Evolutionary conservation across 2,888 invertebrate genomes (phyloP), one percentile per base, ranked within the genome.

Genomic region (Phorcus lineatus): DNA sequence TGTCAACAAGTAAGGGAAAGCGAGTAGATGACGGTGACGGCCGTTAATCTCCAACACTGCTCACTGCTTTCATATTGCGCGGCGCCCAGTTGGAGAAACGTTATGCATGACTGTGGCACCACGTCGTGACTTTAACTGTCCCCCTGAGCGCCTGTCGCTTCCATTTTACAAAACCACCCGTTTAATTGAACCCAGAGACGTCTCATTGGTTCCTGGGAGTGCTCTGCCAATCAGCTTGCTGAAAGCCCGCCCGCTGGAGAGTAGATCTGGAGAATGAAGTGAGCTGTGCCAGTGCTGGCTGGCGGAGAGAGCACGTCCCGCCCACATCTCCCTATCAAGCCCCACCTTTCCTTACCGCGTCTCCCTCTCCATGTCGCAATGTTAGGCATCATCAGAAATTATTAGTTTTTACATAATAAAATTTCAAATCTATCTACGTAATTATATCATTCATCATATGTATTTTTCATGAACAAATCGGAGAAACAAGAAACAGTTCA

Each of bases 61-160:
- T 70, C 70, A n/a, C 31, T 36, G 36, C 31, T 70, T 40, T 70
- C 70, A 70, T 70, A 70, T 70, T 70, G 70, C 70, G 70, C 36
- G 70, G 70, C 36, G 67, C 13, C 47, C 47, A 78, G 53, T 66
- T 78, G n/a, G 47, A 36, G 78, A 74, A 54, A 74, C 47, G 79
- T 47, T 74, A 79, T 74, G 74, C 79, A 79, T 79, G 74, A 74
- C 54, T 74, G 55, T 74, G 67, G 54, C 36, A 70, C 74, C 74
- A 40, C 55, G 40, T 57, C 74, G 53, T 57, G 79, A 79, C 79
- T 79, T 79, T 79, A 24, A 74, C 57, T 79, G 74, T 79, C 57
- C 54, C 76, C 36, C 54, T n/a, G 24, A 76, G n/a, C 36, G 54
- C 55, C 31, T 76, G 76, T 28, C 31, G 28, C 36, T 76, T 55